These are phyloP conservation scores for Chymomyza costata DNA, from an alignment of 1,140 invertebrate species.

Conservation along the genomic window DNA sequence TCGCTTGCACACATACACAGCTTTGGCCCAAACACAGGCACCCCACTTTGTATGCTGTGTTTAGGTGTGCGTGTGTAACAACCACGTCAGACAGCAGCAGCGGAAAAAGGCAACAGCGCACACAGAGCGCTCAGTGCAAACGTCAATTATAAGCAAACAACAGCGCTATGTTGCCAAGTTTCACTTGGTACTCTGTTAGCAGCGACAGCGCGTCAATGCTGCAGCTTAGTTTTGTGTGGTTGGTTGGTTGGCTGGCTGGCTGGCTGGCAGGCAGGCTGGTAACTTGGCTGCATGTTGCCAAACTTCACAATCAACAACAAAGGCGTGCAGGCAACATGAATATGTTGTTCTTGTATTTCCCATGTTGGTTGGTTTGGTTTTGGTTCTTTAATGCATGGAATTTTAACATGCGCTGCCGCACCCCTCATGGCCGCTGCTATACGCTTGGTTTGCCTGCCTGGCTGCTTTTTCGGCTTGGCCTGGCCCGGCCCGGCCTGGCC, in stretches of 20 bases:
- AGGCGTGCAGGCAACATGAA: conserved; percentile 35
- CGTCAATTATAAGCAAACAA: conserved; percentile 70
- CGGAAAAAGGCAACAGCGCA: conserved; percentile 17
- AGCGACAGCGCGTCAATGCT: conserved; percentile 6
- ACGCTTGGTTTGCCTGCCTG: no score
- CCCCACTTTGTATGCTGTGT: conserved; percentile 37
- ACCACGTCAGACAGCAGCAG: conserved; percentile 59
- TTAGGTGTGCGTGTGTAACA: conserved; percentile 31
- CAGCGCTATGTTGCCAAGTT: conserved; percentile 47
- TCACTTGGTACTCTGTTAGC: conserved; percentile 25
- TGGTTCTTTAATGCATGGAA: conserved; percentile 54
- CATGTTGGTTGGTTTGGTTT: conserved; percentile 57
- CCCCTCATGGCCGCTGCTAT: no score
- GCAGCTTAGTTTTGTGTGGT: conserved; percentile 1
- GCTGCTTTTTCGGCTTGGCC: no score
- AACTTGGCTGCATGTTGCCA: conserved; percentile 19
- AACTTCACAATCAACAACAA: conserved; percentile 35
- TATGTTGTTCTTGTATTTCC: conserved; percentile 66
- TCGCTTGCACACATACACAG: conserved; percentile 41
- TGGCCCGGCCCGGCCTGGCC: conserved; percentile 43
- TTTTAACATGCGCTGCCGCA: conserved; percentile 56
- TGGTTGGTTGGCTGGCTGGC: no score
- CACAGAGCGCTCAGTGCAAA: conserved; percentile 54
- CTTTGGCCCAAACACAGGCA: conserved; percentile 21
- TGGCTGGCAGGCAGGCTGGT: background rate